phyloP scores from a whole-genome alignment of 2,888 invertebrate genomes.

The Sinopyrophorus schimmeli region DNA sequence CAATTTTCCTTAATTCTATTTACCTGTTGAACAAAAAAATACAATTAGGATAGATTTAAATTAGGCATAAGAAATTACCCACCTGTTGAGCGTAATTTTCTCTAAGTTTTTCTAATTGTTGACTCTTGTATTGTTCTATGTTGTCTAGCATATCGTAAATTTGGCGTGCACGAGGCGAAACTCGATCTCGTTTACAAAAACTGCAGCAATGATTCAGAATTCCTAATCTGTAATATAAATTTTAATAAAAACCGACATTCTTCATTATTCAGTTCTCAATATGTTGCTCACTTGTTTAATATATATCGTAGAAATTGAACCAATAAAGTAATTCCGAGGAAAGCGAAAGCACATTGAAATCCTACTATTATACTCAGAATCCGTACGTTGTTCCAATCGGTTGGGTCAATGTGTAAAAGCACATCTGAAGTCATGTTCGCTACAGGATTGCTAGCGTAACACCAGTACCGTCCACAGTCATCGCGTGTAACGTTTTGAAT shows the following conservation, averaged over 20 bases:
- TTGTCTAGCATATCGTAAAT: constrained; percentile 87
- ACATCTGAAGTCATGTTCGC: constrained; percentile 78
- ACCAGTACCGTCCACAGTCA: constrained; percentile 84
- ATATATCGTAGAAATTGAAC: constrained; percentile 75
- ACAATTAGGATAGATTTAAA: constrained; percentile 5
- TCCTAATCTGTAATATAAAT: constrained; percentile 64
- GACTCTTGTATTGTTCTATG: constrained; percentile 87
- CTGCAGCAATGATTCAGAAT: constrained; percentile 72
- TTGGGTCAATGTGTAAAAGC: constrained; percentile 80
- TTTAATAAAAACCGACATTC: background rate
- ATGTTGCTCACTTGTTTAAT: constrained; percentile 70
- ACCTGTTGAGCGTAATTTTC: constrained; percentile 93
- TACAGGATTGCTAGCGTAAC: constrained; percentile 82
- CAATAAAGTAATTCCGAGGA: constrained; percentile 78
- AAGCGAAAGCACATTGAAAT: constrained; percentile 74
- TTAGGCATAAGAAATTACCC: constrained; percentile 37
- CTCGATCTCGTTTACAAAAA: constrained; percentile 71
- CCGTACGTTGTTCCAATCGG: constrained; percentile 80
- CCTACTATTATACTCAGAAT: constrained; percentile 84
- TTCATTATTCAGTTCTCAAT: too few relatives aligned
- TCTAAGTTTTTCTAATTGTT: constrained; percentile 82
- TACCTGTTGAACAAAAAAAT: constrained; percentile 57
- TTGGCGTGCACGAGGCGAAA: constrained; percentile 79
- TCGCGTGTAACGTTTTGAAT: constrained; percentile 72
- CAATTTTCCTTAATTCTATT: constrained; percentile 92